phyloP scores from a whole-genome alignment of 2,888 invertebrate genomes.

The Lamproptera curius region DNA sequence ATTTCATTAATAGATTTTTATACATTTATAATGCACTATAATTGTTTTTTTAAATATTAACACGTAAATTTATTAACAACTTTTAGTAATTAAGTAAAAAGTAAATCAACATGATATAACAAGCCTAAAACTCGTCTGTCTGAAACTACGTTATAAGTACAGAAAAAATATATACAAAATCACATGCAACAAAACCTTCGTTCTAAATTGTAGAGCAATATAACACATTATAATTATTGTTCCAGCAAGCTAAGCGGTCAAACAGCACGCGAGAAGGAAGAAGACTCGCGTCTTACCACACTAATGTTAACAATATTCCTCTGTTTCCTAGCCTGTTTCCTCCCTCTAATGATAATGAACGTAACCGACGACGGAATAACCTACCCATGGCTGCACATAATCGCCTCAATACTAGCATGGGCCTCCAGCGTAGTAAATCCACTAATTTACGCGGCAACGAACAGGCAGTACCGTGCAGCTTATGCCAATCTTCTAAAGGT shows the following conservation, averaged over 20 bases:
- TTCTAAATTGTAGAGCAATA: too few relatives aligned
- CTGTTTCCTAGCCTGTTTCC: constrained; percentile 90
- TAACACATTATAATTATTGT: too few relatives aligned
- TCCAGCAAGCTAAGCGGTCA: constrained; percentile 71
- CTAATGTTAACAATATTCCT: constrained; percentile 93
- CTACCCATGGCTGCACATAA: constrained; percentile 87
- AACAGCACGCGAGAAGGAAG: constrained; percentile 74
- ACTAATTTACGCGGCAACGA: constrained; percentile 93
- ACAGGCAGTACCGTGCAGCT: constrained; percentile 86
- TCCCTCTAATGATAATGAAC: constrained; percentile 93
- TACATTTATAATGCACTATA: too few relatives aligned
- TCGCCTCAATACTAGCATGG: constrained; percentile 93
- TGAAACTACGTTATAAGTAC: too few relatives aligned
- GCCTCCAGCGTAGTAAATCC: constrained; percentile 94
- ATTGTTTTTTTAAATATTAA: too few relatives aligned
- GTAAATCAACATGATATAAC: too few relatives aligned
- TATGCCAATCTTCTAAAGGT: constrained; percentile 75
- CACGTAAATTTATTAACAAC: too few relatives aligned
- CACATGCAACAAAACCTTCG: too few relatives aligned
- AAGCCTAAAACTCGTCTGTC: too few relatives aligned
- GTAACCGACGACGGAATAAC: constrained; percentile 88
- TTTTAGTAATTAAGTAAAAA: too few relatives aligned
- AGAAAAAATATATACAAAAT: too few relatives aligned
- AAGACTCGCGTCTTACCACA: constrained; percentile 89
- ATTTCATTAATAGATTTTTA: too few relatives aligned